phyloP scores from a whole-genome alignment of 2,888 invertebrate genomes.

The Nemotelus nigrinus region DNA sequence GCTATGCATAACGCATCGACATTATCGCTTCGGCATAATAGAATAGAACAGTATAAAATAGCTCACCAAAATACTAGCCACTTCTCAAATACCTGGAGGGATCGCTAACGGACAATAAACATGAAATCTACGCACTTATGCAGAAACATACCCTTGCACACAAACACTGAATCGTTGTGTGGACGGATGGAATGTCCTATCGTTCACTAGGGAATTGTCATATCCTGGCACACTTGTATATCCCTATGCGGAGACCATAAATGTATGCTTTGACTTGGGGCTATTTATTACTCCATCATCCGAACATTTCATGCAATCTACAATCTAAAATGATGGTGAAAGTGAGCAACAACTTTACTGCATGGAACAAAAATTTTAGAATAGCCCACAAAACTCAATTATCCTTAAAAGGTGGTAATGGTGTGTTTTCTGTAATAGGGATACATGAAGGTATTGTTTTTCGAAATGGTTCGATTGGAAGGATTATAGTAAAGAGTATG shows the following conservation, averaged over 20 bases:
- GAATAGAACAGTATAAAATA: conserved; percentile 22
- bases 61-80: neutral
- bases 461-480: neutral
- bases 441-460: neutral
- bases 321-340: conserved; percentile 31
- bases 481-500: neutral
- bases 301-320: conserved; percentile 39
- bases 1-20: conserved; percentile 32
- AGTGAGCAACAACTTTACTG: neutral
- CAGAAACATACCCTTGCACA: no score
- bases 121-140: neutral
- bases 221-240: no score
- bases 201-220: no score
- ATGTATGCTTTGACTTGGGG: conserved; percentile 22
- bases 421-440: neutral
- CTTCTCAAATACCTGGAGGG: conserved; percentile 11
- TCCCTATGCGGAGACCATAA: no score
- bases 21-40: conserved; percentile 34
- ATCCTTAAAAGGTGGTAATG: conserved; percentile 14
- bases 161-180: no score
- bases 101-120: conserved; percentile 39
- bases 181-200: no score
- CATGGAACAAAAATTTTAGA: conserved; percentile 4
- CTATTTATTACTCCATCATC: conserved; percentile 40
- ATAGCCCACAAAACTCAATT: conserved; percentile 18